Evolutionary conservation across 2,888 invertebrate species (phyloP), one percentile per base, ranked within the genome.

Genomic region (Resseliella maxima): DNA sequence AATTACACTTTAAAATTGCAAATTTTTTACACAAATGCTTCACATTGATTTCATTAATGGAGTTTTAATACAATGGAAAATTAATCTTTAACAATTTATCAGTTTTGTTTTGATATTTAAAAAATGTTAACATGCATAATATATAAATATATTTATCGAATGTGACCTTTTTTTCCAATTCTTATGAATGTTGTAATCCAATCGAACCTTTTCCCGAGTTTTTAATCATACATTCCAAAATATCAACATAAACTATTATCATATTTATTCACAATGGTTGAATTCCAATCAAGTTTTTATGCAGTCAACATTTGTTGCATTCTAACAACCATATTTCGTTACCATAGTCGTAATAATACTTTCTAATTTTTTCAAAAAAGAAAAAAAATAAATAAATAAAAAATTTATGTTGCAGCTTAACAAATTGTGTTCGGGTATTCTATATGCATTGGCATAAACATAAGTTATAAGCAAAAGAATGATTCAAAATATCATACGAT

Each of bases 281-380:
- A n/a, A 59, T 59, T 59, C 27, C 59, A 24, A n/a, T 59, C 59
- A 59, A 59, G 24, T 59, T 59, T 8, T 50, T 15, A 8, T 18
- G n/a, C 18, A 50, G 21, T 10, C 5, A 3, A 50, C 50, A 50
- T 21, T 21, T 50, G 18, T 18, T 50, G 18, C 46, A 59, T 59
- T 59, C 59, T 59, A 27, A 59, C 46, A 18, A 2, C 27, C 59
- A 24, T 24, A 59, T 59, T n/a, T 18, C 59, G 27, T 59, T 3
- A 10, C 12, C 41, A 41, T 12, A 18, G 15, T 12, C 50, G 21
- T 27, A 24, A 59, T 24, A 59, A 59, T 24, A 59, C 59, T 59
- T 59, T 59, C 59, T 59, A 59, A 59, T 59, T 59, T 59, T 59
- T 59, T 50, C 18, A 24, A 59, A n/a, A n/a, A n/a, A n/a, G n/a